Percentiles rank a stretch among this genome's conserved stretches.
phyloP scores from a whole-genome alignment of 1,140 invertebrate species.

The Lasioglossum albipes region DNA sequence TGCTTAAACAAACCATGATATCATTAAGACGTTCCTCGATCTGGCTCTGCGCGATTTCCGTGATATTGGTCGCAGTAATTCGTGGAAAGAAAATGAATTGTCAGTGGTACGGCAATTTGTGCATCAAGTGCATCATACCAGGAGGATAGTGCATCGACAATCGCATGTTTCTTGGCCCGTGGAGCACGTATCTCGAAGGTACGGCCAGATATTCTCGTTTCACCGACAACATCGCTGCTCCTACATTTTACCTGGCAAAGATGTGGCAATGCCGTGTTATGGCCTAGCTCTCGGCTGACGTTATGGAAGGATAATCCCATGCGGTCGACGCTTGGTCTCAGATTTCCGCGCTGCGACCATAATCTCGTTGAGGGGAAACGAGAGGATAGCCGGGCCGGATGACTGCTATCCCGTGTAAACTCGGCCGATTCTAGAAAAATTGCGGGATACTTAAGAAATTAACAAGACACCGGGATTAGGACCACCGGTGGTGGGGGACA shows the following conservation, averaged over 20 bases:
- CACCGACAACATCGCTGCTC: slow-evolving; percentile 10
- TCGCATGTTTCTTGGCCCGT: neutral
- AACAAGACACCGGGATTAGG: neutral
- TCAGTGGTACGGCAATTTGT: no score
- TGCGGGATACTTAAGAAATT: neutral
- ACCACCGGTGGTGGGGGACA: neutral
- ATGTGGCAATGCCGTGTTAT: slow-evolving; percentile 44
- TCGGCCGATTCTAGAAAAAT: neutral
- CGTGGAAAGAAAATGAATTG: no score
- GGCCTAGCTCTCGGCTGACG: slow-evolving; percentile 38
- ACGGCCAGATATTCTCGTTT: slow-evolving; percentile 30
- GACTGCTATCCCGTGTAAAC: neutral
- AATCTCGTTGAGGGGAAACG: slow-evolving; percentile 23
- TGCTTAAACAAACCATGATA: no score
- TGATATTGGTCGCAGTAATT: no score
- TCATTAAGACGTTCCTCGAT: no score
- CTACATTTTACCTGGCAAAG: slow-evolving; percentile 35
- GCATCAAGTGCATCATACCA: no score
- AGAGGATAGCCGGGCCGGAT: neutral
- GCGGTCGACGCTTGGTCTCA: slow-evolving; percentile 47
- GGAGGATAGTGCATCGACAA: neutral
- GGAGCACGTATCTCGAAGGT: slow-evolving; percentile 8
- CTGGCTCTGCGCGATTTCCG: no score
- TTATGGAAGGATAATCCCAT: slow-evolving; percentile 64
- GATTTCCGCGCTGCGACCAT: slow-evolving; percentile 40